These are phyloP conservation scores for Myotis yumanensis DNA, from an alignment of 2,113 vertebrate species.

Conservation along the genomic window DNA sequence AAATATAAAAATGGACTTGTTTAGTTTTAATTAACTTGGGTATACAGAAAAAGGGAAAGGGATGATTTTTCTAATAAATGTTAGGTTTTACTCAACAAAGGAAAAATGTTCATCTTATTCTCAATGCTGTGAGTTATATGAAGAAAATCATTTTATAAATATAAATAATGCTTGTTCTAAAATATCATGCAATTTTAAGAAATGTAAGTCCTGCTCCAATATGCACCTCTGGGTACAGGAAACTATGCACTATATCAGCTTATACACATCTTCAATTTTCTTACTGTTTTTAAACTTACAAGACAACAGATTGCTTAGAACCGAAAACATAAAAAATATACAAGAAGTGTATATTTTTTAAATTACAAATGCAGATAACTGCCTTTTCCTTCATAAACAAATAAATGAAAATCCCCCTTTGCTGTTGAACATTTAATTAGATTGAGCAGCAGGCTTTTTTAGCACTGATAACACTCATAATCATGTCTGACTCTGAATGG, in stretches of 20 bases:
- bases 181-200: background rate
- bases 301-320: background rate
- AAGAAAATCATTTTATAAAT: background rate
- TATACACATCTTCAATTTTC: background rate
- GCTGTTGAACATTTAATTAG: background rate
- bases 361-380: background rate
- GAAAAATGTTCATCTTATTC: background rate
- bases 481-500: background rate
- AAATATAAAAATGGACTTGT: background rate
- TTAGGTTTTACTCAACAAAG: background rate
- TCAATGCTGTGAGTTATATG: background rate
- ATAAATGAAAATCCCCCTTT: background rate
- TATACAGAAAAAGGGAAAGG: background rate
- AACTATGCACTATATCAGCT: background rate
- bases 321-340: background rate
- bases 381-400: background rate
- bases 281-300: background rate
- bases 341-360: background rate
- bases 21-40: slow-evolving; percentile 19
- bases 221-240: background rate
- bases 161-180: background rate
- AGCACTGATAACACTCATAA: background rate
- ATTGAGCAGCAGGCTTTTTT: background rate
- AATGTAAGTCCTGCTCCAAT: background rate
- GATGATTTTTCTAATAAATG: background rate